Evolutionary conservation across 1,140 invertebrate species (phyloP), one percentile per base, ranked within the genome.

Genomic region (Camponotus vicinus): DNA sequence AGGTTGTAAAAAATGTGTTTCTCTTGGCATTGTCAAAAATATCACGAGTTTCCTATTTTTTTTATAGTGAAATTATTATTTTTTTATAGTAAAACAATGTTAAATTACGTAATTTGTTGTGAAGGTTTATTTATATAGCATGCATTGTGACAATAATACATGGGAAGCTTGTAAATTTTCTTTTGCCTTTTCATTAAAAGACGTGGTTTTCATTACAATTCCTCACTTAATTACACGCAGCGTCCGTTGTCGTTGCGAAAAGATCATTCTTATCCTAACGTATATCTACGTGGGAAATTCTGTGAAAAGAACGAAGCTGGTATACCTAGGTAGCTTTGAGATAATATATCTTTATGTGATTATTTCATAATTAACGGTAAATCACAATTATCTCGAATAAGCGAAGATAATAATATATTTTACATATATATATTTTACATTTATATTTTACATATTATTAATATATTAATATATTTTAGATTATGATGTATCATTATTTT

Each of bases 251-350:
- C n/a, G 13, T 45, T 3, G n/a, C 52, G 64, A 27, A 49, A 79
- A 32, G 15, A 67, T 21, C n/a, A 34, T 42, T 42, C 45, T 15
- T 15, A 52, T 42, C n/a, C 15, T 18, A 52, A 11, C n/a, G 57
- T 34, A 40, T 59, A 73, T 7, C 9, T 45, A 85, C 40, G 49
- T 85, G 75, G 49, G 83, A 85, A 85, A 69, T 69, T 67, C 7
- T 21, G 76, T 61, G 84, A 86, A 61, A 80, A 70, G 15, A 32
- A 64, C 6, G 40, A 45, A 32, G 6, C 49, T 57, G 42, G 52
- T 49, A 59, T 37, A 13, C 7, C 18, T 52, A 79, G n/a, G 9
- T 15, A 52, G 40, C 27, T 69, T n/a, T n/a, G 63, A 7, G 0
- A 0, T 18, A 3, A 37, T 55, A 69, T 57, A 71, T 59, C 37